Base-by-base conservation (phyloP, 2,888 invertebrate species). In the Amblyjoppa fuscipennis region DNA sequence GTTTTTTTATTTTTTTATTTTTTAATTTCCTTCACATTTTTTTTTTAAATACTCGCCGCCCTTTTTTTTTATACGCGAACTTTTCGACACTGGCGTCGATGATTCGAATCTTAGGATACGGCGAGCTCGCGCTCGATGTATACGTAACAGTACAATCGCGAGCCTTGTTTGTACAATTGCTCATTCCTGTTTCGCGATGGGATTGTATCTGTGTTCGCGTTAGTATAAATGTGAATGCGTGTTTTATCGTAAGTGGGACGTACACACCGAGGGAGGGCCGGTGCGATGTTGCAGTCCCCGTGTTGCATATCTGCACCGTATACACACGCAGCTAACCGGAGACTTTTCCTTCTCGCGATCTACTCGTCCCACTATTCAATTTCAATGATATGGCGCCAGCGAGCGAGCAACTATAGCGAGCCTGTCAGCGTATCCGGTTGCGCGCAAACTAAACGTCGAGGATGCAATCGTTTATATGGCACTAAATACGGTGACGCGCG, bases 211-310 rank as follows among this genome's bases (percentile, higher is more conserved):
- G 45, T 31, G 66, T 68, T 28, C 28, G 45, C 31, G 25, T 34
- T n/a, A 4, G 25, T 41, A 56, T 38, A 71, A 79, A 75, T 70
- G 74, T 70, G 64, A 75, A 75, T 75, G 75, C 41, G 61, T 45
- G 45, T 83, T 83, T 85, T 83, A 84, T 85, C 82, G 73, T 76
- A 83, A 86, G 85, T 85, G 84, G 84, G 83, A 87, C 79, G 87
- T 68, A 66, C 79, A 53, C 16, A 38, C 56, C 41, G 38, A 49
- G 45, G 45, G 13, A 49, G 45, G 7, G 75, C 61, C n/a, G 69
- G 25, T 56, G 28, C 28, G 49, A 49, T 51, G 68, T 49, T 81
- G 78, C 77, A 77, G 64, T n/a, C 51, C 53, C 49, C 31, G 31
- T 31, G 41, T 70, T 61, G 49, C 61, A 34, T 31, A 34, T 73